Conservation (phyloP, 1,140 invertebrate genomes). For the Drosophila guanche region DNA sequence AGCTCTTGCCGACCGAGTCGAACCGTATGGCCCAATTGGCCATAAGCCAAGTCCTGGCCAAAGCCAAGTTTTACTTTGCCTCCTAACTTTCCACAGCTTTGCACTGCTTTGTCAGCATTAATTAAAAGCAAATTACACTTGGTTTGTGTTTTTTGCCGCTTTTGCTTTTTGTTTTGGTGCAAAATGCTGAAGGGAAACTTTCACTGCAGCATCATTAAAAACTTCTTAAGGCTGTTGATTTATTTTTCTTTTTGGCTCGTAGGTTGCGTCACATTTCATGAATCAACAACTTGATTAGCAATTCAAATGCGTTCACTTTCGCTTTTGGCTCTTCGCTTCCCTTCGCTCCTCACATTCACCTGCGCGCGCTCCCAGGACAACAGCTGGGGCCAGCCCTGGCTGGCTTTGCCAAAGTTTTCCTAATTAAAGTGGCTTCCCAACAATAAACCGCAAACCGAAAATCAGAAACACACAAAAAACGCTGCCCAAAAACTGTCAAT, state of each 20-base stretch:
- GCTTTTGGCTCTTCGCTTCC: neutral
- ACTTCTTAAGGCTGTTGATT: constrained; percentile 58
- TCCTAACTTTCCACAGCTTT: neutral
- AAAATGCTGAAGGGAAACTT: constrained; percentile 39
- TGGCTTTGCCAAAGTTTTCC: constrained; percentile 45
- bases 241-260: constrained; percentile 10
- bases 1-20: constrained; percentile 22
- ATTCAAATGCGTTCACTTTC: constrained; percentile 59
- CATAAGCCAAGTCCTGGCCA: constrained; percentile 18
- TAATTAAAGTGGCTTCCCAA: constrained; percentile 72
- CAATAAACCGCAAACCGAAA: constrained; percentile 50
- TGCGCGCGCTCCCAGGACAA: constrained; percentile 56
- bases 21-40: constrained; percentile 45
- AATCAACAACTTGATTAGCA: constrained; percentile 75
- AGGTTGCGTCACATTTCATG: constrained; percentile 54
- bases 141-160: constrained; percentile 21
- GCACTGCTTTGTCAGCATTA: constrained; percentile 57
- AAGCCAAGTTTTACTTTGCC: constrained; percentile 28
- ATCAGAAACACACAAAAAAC: constrained; percentile 23
- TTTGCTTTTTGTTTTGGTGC: too few species aligned
- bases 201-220: constrained; percentile 74
- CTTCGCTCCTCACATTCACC: constrained; percentile 33
- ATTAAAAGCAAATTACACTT: constrained; percentile 75
- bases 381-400: constrained; percentile 29
- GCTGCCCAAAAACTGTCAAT: constrained; percentile 31